These are phyloP conservation scores for Lasioglossum vierecki DNA, from an alignment of 2,888 invertebrate genomes.

Conservation along the genomic window DNA sequence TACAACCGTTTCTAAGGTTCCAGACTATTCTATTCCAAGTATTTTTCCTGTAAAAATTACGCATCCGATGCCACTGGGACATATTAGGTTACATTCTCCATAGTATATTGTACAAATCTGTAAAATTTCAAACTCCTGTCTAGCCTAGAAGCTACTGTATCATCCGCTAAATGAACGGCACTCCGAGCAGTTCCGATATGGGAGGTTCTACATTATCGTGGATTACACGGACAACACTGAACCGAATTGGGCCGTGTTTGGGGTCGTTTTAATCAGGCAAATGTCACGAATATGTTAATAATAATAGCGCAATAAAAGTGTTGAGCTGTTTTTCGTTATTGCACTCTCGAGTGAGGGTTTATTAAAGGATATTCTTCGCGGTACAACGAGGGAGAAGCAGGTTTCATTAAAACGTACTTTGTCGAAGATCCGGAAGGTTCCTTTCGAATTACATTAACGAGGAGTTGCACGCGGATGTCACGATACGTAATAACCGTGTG, in stretches of 20 bases:
- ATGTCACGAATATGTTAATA: neutral
- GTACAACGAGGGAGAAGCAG: too few relatives aligned
- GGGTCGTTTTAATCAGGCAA: neutral
- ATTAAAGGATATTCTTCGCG: neutral
- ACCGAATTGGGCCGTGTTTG: neutral
- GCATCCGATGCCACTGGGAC: neutral
- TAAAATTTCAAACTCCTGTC: neutral
- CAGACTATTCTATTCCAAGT: neutral
- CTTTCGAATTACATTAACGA: conserved; percentile 9
- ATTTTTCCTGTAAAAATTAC: neutral
- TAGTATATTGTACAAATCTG: neutral
- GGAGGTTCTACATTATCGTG: neutral
- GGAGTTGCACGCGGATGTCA: neutral
- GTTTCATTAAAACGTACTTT: neutral
- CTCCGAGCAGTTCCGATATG: neutral
- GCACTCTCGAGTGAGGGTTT: neutral
- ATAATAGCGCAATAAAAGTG: accelerated
- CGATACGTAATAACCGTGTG: conserved; percentile 2
- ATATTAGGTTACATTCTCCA: neutral
- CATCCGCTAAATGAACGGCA: neutral
- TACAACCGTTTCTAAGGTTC: neutral
- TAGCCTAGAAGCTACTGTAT: neutral
- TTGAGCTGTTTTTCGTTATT: neutral
- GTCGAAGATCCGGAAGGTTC: neutral
- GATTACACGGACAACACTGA: neutral